Percentiles rank a stretch among this genome's conserved stretches.
Evolutionary conservation across 2,797 vertebrate species (phyloP).

Genomic region (Coracias cyanogaster): DNA sequence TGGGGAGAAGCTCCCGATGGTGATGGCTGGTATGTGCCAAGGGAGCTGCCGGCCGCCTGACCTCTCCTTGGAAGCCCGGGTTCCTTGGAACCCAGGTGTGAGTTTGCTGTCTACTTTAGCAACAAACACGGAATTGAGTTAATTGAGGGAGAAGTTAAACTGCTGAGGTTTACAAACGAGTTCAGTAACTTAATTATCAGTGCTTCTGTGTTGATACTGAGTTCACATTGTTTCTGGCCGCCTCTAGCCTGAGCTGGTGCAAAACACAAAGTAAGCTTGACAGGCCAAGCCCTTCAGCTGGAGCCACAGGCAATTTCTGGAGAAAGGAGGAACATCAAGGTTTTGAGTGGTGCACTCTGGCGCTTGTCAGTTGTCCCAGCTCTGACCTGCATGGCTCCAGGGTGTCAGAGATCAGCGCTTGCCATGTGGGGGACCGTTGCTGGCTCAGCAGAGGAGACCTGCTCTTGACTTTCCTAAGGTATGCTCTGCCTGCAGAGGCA

Average conservation of each 20-base stretch:
- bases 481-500: background rate
- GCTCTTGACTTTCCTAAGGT: background rate
- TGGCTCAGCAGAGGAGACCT: background rate
- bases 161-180: background rate
- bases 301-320: background rate
- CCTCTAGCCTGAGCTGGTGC: background rate
- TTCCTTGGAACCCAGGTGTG: no score
- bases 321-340: background rate
- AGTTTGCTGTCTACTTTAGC: background rate
- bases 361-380: accelerated
- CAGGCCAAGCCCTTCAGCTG: accelerated
- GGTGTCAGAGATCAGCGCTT: background rate
- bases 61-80: no score
- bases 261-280: background rate
- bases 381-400: accelerated
- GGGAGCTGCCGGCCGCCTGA: accelerated
- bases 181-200: background rate
- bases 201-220: background rate
- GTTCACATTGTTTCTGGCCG: accelerated
- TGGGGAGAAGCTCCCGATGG: background rate
- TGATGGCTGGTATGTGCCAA: no score
- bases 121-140: background rate
- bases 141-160: no score
- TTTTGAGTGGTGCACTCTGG: background rate
- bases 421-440: accelerated